Evolutionary conservation across 64 coral and sea anemone species (phyloP).

Genomic region (Dendrophyllia cribrosa): DNA sequence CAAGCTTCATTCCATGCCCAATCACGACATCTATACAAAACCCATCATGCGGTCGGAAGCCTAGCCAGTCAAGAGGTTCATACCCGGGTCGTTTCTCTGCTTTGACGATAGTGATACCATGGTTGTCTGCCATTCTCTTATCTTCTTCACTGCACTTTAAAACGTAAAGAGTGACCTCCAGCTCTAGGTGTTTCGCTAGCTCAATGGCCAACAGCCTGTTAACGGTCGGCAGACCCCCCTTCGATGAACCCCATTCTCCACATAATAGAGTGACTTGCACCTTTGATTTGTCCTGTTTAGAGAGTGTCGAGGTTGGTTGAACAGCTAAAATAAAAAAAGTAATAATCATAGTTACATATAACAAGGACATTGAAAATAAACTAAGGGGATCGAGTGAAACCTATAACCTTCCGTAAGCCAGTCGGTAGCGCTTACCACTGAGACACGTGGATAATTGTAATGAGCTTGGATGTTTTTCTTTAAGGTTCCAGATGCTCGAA

Average conservation of each 20-base stretch:
- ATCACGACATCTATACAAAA: constrained; percentile 9
- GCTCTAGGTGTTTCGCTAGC: background rate
- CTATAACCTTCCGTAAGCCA: background rate
- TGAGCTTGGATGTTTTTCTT: too few species aligned
- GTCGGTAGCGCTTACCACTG: too few species aligned
- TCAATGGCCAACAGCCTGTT: constrained; percentile 24
- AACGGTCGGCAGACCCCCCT: constrained; percentile 6
- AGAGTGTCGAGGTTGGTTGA: background rate
- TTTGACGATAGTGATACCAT: background rate
- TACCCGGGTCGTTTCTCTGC: constrained; percentile 15
- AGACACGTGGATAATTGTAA: too few species aligned
- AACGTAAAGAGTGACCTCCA: constrained; percentile 7
- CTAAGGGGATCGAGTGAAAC: background rate
- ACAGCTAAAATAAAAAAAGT: background rate
- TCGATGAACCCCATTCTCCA: constrained; percentile 19
- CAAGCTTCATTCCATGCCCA: constrained; percentile 33
- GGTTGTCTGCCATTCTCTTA: background rate
- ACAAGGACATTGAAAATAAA: too few species aligned
- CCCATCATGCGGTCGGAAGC: background rate
- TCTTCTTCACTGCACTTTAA: constrained; percentile 15
- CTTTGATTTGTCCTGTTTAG: background rate
- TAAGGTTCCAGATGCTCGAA: too few species aligned
- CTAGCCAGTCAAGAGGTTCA: background rate
- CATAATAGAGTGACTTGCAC: constrained; percentile 4
- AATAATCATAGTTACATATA: too few species aligned